These are phyloP conservation scores for Chrosomus eos DNA, from an alignment of 2,797 vertebrate genomes.

Conservation along the genomic window DNA sequence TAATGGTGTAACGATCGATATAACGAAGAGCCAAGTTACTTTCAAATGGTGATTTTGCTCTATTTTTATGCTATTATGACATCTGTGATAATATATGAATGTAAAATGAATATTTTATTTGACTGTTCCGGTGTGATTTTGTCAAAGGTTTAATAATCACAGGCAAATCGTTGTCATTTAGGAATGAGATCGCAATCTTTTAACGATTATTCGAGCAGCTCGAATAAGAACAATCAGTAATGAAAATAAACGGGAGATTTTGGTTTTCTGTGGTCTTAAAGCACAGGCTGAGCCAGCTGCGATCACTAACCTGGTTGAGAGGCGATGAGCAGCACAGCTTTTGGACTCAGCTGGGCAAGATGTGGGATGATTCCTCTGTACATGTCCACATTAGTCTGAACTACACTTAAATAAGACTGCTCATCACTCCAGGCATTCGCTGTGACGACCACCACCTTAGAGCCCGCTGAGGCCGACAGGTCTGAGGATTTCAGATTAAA, in stretches of 20 bases:
- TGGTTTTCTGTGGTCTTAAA: not conserved
- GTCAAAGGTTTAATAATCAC: too few species aligned
- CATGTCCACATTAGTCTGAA: slow-evolving; percentile 93
- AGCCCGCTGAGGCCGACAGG: slow-evolving; percentile 84
- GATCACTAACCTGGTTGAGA: slow-evolving; percentile 89
- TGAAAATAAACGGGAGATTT: not conserved
- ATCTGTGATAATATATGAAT: too few species aligned
- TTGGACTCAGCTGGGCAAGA: slow-evolving; percentile 83
- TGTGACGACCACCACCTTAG: slow-evolving; percentile 89
- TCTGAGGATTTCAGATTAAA: slow-evolving; percentile 72
- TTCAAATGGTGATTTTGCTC: too few species aligned
- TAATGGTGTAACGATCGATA: too few species aligned
- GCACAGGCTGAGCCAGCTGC: not conserved
- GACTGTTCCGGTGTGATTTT: too few species aligned
- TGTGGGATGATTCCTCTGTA: slow-evolving; percentile 86
- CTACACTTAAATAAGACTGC: slow-evolving; percentile 87
- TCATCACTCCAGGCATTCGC: slow-evolving; percentile 88
- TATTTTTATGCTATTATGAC: too few species aligned
- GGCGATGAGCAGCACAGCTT: slow-evolving; percentile 84
- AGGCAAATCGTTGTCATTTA: too few species aligned
- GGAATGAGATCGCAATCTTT: too few species aligned
- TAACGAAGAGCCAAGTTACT: too few species aligned
- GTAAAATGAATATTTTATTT: too few species aligned
- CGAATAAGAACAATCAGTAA: too few species aligned
- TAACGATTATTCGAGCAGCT: too few species aligned